Evolutionary conservation across 2,113 vertebrate species (phyloP), one percentile per base, ranked within the genome.

Genomic region (Oreamnos americanus): DNA sequence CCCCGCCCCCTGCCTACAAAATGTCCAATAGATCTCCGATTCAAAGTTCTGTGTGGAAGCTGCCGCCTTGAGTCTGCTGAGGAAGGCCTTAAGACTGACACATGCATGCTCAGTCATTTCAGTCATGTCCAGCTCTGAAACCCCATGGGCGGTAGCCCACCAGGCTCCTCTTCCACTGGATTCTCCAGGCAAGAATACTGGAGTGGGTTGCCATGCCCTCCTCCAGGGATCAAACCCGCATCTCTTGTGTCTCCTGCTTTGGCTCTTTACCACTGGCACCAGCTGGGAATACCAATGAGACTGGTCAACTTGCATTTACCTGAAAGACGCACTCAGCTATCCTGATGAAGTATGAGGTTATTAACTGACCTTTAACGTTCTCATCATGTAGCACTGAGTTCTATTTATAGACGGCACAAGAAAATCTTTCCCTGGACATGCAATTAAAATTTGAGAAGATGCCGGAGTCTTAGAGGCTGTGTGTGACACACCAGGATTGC

Each of bases 361-460:
- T 60, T 55, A 87, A 30, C 11, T 74, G 28, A 90, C 64, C 55
- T 93, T 90, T 3, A 60, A 6, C 19, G 5, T 55, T 60, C 71
- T 93, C 28, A 2, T 15, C 53, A 36, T 84, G 2, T 84, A 49
- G 62, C 55, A 5, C 4, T 62, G 49, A 85, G 33, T 71, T 96
- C 89, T 96, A 53, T 57, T 89, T 84, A 49, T 84, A 85, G 49
- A 85, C 25, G 2, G 30, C 19, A 55, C 30, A 53, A 17, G 30
- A 64, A 97, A 92, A 82, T 62, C 45, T 21, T 88, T 97, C 47
- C 39, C 33, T 12, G 1, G 30, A 58, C 28, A 55, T 76, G 79
- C 13, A 89, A 60, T 28, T 93, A 49, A 76, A 67, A n/a, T 89
- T 93, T 91, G 49, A 90, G 36, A 89, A 81, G 13, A 2, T 94